Base-by-base conservation (phyloP, 2,797 vertebrate genomes). In the Lutjanus campechanus region DNA sequence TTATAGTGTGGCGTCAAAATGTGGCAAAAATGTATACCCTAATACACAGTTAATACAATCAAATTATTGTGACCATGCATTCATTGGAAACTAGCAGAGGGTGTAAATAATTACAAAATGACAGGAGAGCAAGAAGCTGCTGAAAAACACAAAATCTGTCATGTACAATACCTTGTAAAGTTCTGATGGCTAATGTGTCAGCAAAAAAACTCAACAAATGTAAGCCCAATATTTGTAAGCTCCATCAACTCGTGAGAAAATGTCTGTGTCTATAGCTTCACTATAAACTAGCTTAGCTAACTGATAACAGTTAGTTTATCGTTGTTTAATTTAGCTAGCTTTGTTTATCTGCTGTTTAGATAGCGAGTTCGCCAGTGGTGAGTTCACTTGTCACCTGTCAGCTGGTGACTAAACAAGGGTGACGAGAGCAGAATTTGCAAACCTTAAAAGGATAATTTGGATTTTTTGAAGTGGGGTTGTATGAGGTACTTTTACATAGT, bases 81-180 rank as follows among this genome's bases (percentile, higher is more conserved):
- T 19, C 11, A 54, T 47, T 20, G 13, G 8, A 22, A 54, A 47
- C 29, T 41, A 20, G 40, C 12, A 59, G 15, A 20, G 9, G 2
- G 17, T 74, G 51, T 69, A 19, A 46, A 66, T 29, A 49, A 40
- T 13, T 55, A 46, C 36, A 60, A 40, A 70, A 71, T 75, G 17
- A 47, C 19, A 43, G 12, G 59, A 56, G 76, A 22, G 1, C 17
- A 73, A 43, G 11, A 60, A 59, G 11, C 5, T 53, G 3, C 9
- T 3, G 9, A 5, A 64, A 66, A 64, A 11, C 11, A 25, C 40
- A 49, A 20, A 22, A 53, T 36, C 29, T 8, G 19, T 65, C 11
- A 15, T 47, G 13, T 13, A 46, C 44, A 56, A 10, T n/a, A 66
- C 11, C 44, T 47, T 13, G 5, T 47, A 47, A 47, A 51, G 11